Conservation (phyloP, 1,140 invertebrate species). For the Lineus longissimus region DNA sequence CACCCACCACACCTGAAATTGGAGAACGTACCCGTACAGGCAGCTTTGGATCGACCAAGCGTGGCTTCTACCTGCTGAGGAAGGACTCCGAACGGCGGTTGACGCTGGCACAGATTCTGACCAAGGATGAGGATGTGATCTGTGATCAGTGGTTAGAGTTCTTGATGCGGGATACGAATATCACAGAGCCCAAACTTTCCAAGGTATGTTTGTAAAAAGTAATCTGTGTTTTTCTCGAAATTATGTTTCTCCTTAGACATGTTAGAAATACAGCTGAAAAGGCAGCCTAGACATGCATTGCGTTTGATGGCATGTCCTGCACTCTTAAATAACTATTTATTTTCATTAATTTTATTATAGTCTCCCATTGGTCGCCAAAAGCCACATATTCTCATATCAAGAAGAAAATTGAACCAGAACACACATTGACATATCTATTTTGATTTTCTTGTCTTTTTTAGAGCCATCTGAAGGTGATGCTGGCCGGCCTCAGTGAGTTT, state of each 20-base stretch:
- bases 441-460: slow-evolving; percentile 17
- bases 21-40: neutral
- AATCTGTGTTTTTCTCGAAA: too few species aligned
- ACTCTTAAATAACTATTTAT: too few species aligned
- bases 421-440: too few species aligned
- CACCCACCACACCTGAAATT: neutral
- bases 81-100: slow-evolving; percentile 93
- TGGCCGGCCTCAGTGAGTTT: slow-evolving; percentile 32
- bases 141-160: slow-evolving; percentile 49
- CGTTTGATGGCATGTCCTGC: too few species aligned
- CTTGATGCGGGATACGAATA: slow-evolving; percentile 42
- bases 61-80: slow-evolving; percentile 88
- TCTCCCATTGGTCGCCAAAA: too few species aligned
- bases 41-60: slow-evolving; percentile 15
- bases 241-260: too few species aligned
- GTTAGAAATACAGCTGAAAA: too few species aligned
- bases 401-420: too few species aligned
- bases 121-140: slow-evolving; percentile 76
- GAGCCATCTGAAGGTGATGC: slow-evolving; percentile 35
- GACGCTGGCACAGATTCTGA: slow-evolving; percentile 84
- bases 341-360: too few species aligned
- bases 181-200: slow-evolving; percentile 39
- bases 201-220: slow-evolving; percentile 23
- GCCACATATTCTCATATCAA: too few species aligned
- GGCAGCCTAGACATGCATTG: too few species aligned